These are phyloP conservation scores for Dynastes hyllus DNA, from an alignment of 2,888 invertebrate species.

Conservation along the genomic window DNA sequence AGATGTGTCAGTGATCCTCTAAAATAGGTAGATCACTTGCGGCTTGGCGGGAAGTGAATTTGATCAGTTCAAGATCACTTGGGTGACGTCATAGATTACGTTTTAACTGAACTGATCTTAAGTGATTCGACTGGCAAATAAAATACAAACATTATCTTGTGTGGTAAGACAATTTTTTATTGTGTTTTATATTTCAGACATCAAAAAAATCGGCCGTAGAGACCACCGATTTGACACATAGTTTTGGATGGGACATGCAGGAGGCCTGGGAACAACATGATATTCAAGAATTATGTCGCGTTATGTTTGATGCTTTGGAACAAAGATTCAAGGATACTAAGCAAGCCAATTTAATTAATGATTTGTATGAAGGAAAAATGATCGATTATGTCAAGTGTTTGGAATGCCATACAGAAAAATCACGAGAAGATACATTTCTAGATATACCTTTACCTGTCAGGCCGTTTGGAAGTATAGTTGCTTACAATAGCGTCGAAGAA, in stretches of 20 bases:
- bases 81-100: too few species aligned
- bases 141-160: neutral
- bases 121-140: too few species aligned
- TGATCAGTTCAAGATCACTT: too few species aligned
- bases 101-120: too few species aligned
- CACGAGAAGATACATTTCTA: constrained; percentile 86
- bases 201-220: constrained; percentile 86
- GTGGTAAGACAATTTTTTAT: neutral
- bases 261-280: constrained; percentile 96
- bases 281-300: constrained; percentile 90
- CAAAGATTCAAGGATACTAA: constrained; percentile 87
- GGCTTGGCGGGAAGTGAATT: too few species aligned
- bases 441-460: constrained; percentile 91
- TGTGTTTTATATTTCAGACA: constrained; percentile 73
- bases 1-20: too few species aligned
- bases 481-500: constrained; percentile 87
- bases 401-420: constrained; percentile 88
- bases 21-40: too few species aligned
- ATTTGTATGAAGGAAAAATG: constrained; percentile 84
- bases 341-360: constrained; percentile 87
- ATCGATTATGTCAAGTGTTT: constrained; percentile 93
- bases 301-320: constrained; percentile 93
- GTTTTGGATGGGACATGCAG: constrained; percentile 93
- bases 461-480: constrained; percentile 84
- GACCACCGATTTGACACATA: constrained; percentile 89